These are phyloP conservation scores for Leguminivora glycinivorella DNA, from an alignment of 1,140 invertebrate species.

Conservation along the genomic window DNA sequence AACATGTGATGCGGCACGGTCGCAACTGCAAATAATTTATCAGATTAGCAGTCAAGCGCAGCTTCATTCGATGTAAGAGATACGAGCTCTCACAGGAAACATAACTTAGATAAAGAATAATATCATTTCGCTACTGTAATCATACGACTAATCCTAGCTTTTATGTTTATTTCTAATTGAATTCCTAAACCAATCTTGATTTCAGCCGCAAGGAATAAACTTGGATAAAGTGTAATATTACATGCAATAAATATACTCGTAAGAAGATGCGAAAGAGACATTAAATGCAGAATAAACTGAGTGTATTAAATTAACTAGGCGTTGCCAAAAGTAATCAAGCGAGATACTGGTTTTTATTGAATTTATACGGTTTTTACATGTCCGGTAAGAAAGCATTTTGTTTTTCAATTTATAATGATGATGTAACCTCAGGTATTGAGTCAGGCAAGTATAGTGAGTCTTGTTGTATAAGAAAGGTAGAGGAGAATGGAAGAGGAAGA, in stretches of 20 bases:
- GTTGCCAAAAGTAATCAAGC: no score
- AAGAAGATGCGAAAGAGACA: not conserved
- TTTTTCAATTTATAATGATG: no score
- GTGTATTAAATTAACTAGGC: no score
- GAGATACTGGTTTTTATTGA: no score
- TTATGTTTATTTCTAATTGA: conserved; percentile 11
- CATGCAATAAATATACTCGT: not conserved
- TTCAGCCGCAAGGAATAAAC: not conserved
- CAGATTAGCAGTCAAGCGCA: conserved; percentile 15
- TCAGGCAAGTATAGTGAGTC: no score
- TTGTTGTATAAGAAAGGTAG: no score
- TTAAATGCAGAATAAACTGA: not conserved
- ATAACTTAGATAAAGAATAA: not conserved
- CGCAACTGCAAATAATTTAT: conserved; percentile 26
- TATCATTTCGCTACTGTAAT: not conserved
- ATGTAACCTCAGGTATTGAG: no score
- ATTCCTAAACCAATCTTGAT: conserved; percentile 2
- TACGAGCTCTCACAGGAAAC: conserved; percentile 6
- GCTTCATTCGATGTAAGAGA: conserved; percentile 2
- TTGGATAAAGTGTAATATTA: not conserved
- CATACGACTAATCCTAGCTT: not conserved
- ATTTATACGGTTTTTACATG: no score
- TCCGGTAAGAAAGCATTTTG: no score
- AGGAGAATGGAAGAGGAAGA: no score
- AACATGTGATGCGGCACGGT: conserved; percentile 40